These are phyloP conservation scores for Bovichtus variegatus DNA, from an alignment of 2,797 vertebrate species.

Conservation along the genomic window DNA sequence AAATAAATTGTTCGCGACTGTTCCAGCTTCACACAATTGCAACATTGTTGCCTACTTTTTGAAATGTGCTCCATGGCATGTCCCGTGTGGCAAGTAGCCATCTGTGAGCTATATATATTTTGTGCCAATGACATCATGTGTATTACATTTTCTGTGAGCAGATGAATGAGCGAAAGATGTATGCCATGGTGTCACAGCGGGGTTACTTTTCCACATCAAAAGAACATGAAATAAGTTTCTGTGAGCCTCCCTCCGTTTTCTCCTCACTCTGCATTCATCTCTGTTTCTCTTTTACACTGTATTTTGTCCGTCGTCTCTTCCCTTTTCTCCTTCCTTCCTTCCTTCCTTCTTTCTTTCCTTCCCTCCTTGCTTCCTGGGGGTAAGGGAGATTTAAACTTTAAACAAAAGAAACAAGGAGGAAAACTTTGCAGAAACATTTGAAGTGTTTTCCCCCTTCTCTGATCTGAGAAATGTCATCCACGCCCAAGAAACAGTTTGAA, in stretches of 20 bases:
- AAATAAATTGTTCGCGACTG: slow-evolving; percentile 45
- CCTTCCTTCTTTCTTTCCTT: slow-evolving; percentile 20
- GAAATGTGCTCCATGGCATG: slow-evolving; percentile 35
- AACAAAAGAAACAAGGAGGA: slow-evolving; percentile 67
- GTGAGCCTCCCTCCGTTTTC: slow-evolving; percentile 37
- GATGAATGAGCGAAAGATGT: slow-evolving; percentile 35
- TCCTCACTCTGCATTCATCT: slow-evolving; percentile 39
- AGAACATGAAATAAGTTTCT: slow-evolving; percentile 41
- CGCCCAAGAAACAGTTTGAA: slow-evolving; percentile 78
- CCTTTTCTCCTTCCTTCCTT: slow-evolving; percentile 3
- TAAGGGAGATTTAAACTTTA: slow-evolving; percentile 72
- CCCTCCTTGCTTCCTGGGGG: slow-evolving; percentile 58
- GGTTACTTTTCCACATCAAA: slow-evolving; percentile 72
- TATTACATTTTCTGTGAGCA: slow-evolving; percentile 39
- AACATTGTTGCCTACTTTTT: slow-evolving; percentile 38
- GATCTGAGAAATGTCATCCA: slow-evolving; percentile 82
- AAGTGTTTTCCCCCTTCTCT: slow-evolving; percentile 66
- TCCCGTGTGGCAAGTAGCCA: slow-evolving; percentile 43
- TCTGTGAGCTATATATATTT: slow-evolving; percentile 59
- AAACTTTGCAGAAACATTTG: slow-evolving; percentile 78
- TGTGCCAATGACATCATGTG: slow-evolving; percentile 62
- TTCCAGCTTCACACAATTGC: slow-evolving; percentile 49
- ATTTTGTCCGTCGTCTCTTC: slow-evolving; percentile 41
- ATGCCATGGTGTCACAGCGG: slow-evolving; percentile 56
- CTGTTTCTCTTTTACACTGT: slow-evolving; percentile 36